Conservation (phyloP, 2,797 vertebrate species). For the Catostomus latipinnis region DNA sequence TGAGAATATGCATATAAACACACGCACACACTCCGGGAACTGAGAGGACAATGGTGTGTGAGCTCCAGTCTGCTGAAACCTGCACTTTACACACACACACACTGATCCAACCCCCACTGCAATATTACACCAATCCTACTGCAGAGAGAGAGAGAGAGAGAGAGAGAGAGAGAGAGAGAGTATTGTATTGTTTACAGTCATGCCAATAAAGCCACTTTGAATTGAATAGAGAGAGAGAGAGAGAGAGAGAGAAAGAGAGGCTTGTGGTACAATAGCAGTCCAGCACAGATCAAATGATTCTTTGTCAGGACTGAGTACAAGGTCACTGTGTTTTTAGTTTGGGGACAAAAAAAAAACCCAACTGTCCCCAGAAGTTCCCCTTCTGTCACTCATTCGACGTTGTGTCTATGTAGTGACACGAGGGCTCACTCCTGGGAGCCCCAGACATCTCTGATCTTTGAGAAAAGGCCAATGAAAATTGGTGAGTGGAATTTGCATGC, state of each 20-base stretch:
- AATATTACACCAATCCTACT: conserved; percentile 53
- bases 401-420: too few relatives aligned
- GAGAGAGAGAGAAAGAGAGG: not conserved
- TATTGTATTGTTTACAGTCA: too few relatives aligned
- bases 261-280: conserved; percentile 17
- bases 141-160: conserved; percentile 7
- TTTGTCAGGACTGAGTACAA: conserved; percentile 29
- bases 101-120: conserved; percentile 56
- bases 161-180: not conserved
- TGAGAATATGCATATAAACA: conserved; percentile 3
- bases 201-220: too few relatives aligned
- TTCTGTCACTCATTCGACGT: too few relatives aligned
- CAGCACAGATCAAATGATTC: conserved; percentile 41
- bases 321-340: conserved; percentile 29
- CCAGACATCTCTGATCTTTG: too few relatives aligned
- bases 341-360: too few relatives aligned
- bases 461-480: too few relatives aligned
- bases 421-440: too few relatives aligned
- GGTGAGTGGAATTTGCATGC: too few relatives aligned
- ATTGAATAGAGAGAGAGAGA: not conserved
- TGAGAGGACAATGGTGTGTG: conserved; percentile 49
- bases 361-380: too few relatives aligned
- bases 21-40: conserved; percentile 10
- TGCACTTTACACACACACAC: conserved; percentile 53
- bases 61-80: conserved; percentile 60